These are phyloP conservation scores for Bombylius major DNA, from an alignment of 2,888 invertebrate species.

Conservation along the genomic window DNA sequence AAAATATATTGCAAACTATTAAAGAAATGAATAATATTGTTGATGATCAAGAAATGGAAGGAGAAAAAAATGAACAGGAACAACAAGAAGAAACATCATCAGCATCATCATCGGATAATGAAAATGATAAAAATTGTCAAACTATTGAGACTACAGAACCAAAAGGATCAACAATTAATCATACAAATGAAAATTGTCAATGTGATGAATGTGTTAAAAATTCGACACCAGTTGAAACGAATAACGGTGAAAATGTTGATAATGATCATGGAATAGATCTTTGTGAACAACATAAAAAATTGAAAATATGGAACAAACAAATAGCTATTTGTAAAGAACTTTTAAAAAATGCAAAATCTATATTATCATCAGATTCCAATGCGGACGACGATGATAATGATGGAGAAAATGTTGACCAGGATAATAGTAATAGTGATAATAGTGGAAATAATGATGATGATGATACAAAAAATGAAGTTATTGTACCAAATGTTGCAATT, in stretches of 20 bases:
- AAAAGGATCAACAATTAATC: not conserved
- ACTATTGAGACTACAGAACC: no score
- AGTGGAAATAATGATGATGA: no score
- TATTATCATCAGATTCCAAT: not conserved
- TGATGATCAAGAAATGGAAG: not conserved
- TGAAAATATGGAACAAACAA: slow-evolving; percentile 2
- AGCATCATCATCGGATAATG: no score
- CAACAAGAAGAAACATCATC: not conserved
- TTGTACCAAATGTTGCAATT: not conserved
- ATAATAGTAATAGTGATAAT: no score
- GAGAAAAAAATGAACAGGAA: not conserved
- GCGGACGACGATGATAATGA: not conserved
- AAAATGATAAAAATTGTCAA: no score
- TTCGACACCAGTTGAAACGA: no score
- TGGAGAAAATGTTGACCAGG: no score
- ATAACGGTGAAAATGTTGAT: no score
- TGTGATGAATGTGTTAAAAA: no score
- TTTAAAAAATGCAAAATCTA: not conserved
- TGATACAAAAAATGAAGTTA: not conserved
- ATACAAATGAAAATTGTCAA: not conserved
- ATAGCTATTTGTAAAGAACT: slow-evolving; percentile 2
- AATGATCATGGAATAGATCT: not conserved
- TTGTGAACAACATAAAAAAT: not conserved
- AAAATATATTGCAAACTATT: no score
- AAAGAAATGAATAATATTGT: no score